Evolutionary conservation across 2,888 invertebrate species (phyloP).

Genomic region (Cephus pulcher): DNA sequence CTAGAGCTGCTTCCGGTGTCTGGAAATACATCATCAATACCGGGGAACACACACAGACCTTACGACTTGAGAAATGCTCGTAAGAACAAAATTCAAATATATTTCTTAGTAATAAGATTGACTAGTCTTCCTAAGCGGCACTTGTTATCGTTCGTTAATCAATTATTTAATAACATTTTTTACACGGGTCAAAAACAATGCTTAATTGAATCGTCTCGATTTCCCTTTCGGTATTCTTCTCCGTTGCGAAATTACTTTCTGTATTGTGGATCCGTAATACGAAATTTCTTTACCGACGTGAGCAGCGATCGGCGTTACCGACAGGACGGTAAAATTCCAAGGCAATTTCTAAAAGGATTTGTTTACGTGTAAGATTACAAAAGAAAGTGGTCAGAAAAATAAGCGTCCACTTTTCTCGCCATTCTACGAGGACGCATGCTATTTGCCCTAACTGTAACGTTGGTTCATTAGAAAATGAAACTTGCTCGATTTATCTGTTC

Average conservation of each 20-base stretch:
- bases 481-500: not conserved
- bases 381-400: not conserved
- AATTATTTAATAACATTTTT: too few relatives aligned
- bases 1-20: constrained; percentile 81
- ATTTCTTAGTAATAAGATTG: not conserved
- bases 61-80: constrained; percentile 85
- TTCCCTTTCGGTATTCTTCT: not conserved
- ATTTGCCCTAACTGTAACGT: not conserved
- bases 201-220: not conserved
- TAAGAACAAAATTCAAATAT: constrained; percentile 64
- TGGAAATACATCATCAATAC: constrained; percentile 91
- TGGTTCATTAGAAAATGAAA: not conserved
- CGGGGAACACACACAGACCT: constrained; percentile 85
- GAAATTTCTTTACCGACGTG: not conserved
- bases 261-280: not conserved
- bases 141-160: too few relatives aligned
- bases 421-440: not conserved
- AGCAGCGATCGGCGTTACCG: not conserved
- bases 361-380: not conserved
- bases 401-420: not conserved
- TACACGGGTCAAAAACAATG: not conserved
- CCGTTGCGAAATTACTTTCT: not conserved
- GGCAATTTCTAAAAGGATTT: not conserved
- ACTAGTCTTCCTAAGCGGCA: too few relatives aligned
- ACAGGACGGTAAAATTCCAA: not conserved